These are phyloP conservation scores for Forbesichthys papilliferus DNA, from an alignment of 2,113 vertebrate species.

Conservation along the genomic window DNA sequence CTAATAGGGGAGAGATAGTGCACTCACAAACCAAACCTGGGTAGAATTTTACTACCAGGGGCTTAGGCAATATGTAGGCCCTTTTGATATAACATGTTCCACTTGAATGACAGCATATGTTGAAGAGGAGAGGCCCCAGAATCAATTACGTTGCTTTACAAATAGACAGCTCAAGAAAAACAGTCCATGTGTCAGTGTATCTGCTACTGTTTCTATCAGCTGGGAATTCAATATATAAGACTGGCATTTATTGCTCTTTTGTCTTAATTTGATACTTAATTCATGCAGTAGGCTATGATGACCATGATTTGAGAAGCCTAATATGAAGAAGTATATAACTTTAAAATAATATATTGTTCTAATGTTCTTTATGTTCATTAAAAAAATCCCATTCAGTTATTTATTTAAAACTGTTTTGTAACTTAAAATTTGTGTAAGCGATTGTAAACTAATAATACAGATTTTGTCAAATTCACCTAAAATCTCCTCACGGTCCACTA, in stretches of 20 bases:
- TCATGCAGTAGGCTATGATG: no score
- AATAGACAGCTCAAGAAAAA: constrained; percentile 16
- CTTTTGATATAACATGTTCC: constrained; percentile 25
- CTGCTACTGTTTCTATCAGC: constrained; percentile 19
- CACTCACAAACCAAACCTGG: constrained; percentile 93
- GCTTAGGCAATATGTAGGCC: constrained; percentile 33
- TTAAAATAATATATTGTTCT: no score
- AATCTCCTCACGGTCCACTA: no score
- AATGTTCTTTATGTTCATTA: no score
- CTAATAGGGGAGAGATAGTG: constrained; percentile 41
- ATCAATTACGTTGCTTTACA: constrained; percentile 55
- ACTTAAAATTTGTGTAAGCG: no score
- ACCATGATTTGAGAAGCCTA: no score
- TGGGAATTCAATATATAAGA: background rate
- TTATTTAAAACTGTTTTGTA: no score
- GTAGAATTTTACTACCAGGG: constrained; percentile 87
- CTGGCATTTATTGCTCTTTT: constrained; percentile 6
- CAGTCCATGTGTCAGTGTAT: constrained; percentile 22
- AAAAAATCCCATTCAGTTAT: no score
- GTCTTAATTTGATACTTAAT: constrained; percentile 5
- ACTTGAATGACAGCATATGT: constrained; percentile 53
- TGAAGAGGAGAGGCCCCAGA: constrained; percentile 36
- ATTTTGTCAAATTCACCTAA: no score
- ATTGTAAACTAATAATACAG: no score
- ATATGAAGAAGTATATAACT: no score